Conservation (phyloP, 2,797 vertebrate genomes). For the Sebastes taczanowskii region DNA sequence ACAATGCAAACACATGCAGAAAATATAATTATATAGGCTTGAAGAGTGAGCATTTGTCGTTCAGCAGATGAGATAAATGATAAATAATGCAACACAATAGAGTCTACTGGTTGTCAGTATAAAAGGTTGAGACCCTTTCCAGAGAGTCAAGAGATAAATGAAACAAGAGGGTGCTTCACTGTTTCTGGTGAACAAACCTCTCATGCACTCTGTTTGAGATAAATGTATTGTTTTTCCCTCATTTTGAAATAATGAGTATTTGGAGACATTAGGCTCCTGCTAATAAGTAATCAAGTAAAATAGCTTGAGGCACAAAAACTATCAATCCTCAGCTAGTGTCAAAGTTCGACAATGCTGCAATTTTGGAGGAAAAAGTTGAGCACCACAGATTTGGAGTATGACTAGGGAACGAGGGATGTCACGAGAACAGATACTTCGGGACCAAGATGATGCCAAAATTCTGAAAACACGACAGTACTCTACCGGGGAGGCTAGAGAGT, state of each 20-base stretch:
- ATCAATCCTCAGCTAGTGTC: slow-evolving; percentile 43
- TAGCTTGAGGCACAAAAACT: slow-evolving; percentile 13
- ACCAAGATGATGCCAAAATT: too few species aligned
- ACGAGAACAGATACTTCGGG: too few species aligned
- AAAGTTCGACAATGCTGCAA: slow-evolving; percentile 43
- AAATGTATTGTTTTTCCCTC: slow-evolving; percentile 43
- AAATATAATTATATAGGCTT: slow-evolving; percentile 32
- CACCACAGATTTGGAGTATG: background rate
- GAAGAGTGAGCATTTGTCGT: background rate
- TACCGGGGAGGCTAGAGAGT: too few species aligned
- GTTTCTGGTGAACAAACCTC: slow-evolving; percentile 19
- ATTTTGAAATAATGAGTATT: slow-evolving; percentile 54
- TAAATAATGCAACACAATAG: background rate
- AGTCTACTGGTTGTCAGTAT: slow-evolving; percentile 19
- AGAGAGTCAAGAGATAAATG: slow-evolving; percentile 6
- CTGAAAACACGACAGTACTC: too few species aligned
- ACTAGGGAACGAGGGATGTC: background rate
- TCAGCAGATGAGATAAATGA: slow-evolving; percentile 31
- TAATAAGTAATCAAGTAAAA: slow-evolving; percentile 61
- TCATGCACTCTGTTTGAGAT: slow-evolving; percentile 31
- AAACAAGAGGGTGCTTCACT: background rate
- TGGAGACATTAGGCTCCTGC: slow-evolving; percentile 57
- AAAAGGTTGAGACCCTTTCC: background rate
- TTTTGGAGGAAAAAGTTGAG: background rate
- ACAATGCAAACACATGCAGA: slow-evolving; percentile 40